phyloP scores from a whole-genome alignment of 2,888 invertebrate species.

The Unio pictorum region DNA sequence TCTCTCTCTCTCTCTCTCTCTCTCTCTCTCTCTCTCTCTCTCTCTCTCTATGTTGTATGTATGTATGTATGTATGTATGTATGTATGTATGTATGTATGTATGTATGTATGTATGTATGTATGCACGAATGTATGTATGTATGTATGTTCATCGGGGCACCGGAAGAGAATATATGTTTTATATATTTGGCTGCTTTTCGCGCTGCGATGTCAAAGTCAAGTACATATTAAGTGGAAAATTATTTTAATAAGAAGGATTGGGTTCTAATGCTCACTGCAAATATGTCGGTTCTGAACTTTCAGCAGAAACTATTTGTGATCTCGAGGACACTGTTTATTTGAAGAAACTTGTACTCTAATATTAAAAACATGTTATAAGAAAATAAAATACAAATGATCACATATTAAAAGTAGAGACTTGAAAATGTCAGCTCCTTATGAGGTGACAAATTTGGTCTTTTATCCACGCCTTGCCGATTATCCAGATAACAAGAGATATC shows the following conservation, averaged over 20 bases:
- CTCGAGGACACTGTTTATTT: background rate
- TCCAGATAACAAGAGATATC: constrained; percentile 10
- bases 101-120: too few relatives aligned
- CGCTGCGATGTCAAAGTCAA: constrained; percentile 26
- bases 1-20: too few relatives aligned
- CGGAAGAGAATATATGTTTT: background rate
- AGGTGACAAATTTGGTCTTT: constrained; percentile 18
- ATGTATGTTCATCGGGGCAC: constrained; percentile 7
- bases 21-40: too few relatives aligned
- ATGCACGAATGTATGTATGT: too few relatives aligned
- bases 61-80: too few relatives aligned
- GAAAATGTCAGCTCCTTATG: constrained; percentile 22
- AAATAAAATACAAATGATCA: constrained; percentile 15
- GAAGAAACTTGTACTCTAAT: constrained; percentile 21
- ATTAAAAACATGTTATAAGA: constrained; percentile 24
- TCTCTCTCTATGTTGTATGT: too few relatives aligned
- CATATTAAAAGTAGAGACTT: constrained; percentile 23
- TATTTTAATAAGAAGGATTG: constrained; percentile 16
- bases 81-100: too few relatives aligned
- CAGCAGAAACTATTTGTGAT: constrained; percentile 1
- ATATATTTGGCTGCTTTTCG: constrained; percentile 10
- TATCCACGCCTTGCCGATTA: constrained; percentile 26
- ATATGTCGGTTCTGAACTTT: constrained; percentile 23
- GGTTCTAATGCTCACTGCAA: constrained; percentile 41
- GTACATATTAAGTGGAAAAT: constrained; percentile 22